These are phyloP conservation scores for Callyntrura guangdongensis DNA, from an alignment of 2,888 invertebrate species.

Conservation along the genomic window DNA sequence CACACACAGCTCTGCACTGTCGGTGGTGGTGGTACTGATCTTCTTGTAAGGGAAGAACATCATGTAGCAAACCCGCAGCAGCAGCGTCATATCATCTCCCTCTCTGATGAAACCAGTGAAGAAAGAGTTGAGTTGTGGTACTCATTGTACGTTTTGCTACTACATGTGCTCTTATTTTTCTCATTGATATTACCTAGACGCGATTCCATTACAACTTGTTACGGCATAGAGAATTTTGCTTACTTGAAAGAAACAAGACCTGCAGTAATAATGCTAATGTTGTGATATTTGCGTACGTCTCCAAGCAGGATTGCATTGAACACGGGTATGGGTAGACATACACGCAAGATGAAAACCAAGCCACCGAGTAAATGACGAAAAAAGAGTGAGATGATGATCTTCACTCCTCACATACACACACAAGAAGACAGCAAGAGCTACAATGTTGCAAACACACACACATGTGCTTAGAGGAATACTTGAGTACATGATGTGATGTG, in stretches of 20 bases:
- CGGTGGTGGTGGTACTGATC: slow-evolving; percentile 44
- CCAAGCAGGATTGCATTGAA: background rate
- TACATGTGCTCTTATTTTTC: background rate
- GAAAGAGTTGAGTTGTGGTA: slow-evolving; percentile 28
- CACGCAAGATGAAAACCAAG: background rate
- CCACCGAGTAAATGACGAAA: background rate
- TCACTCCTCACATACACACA: background rate
- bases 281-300: background rate
- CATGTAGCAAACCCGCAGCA: too few relatives aligned
- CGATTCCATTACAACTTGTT: slow-evolving; percentile 14
- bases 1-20: slow-evolving; percentile 25
- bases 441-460: background rate
- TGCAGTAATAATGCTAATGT: slow-evolving; percentile 35
- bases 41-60: slow-evolving; percentile 19
- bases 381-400: slow-evolving; percentile 4
- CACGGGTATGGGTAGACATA: background rate
- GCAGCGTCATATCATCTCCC: background rate
- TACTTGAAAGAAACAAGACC: slow-evolving; percentile 15
- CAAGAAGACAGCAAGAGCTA: background rate
- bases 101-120: slow-evolving; percentile 5
- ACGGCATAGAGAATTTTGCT: background rate
- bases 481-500: background rate
- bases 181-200: background rate
- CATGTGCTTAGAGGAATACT: slow-evolving; percentile 25
- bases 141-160: background rate